A percentile compares a stretch with the other conserved stretches of the same genome.
These are phyloP conservation scores for Diarsia mendica DNA, from an alignment of 2,888 invertebrate genomes.

Conservation along the genomic window DNA sequence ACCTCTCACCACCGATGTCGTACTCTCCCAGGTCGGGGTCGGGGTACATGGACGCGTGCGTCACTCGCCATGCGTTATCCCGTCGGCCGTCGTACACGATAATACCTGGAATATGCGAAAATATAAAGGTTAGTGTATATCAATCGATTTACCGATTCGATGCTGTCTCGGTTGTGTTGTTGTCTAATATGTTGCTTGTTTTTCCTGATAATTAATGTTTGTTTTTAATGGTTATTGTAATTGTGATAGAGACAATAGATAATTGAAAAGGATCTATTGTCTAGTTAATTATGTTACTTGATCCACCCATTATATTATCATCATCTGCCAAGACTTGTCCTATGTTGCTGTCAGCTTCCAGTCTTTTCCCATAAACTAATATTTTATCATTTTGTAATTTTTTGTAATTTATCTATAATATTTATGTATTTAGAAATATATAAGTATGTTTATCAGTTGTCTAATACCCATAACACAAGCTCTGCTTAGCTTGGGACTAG, in stretches of 20 bases:
- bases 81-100: constrained; percentile 92
- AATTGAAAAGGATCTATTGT: not conserved
- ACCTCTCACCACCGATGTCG: constrained; percentile 92
- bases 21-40: constrained; percentile 95
- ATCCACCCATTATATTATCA: not conserved
- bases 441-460: too few relatives aligned
- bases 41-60: constrained; percentile 96
- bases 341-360: not conserved
- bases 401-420: too few relatives aligned
- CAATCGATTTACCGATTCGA: not conserved
- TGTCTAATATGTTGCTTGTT: not conserved
- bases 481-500: too few relatives aligned
- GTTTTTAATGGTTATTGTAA: not conserved
- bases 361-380: not conserved
- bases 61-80: constrained; percentile 95
- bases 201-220: not conserved
- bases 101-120: constrained; percentile 77
- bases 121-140: not conserved
- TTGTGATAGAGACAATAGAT: not conserved
- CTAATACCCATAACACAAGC: too few relatives aligned
- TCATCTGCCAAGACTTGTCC: not conserved
- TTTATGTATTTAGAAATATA: too few relatives aligned
- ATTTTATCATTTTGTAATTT: constrained; percentile 11
- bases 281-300: not conserved
- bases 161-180: not conserved